Evolutionary conservation across 1,140 invertebrate genomes (phyloP).

Genomic region (Gonatopus flavifemur): DNA sequence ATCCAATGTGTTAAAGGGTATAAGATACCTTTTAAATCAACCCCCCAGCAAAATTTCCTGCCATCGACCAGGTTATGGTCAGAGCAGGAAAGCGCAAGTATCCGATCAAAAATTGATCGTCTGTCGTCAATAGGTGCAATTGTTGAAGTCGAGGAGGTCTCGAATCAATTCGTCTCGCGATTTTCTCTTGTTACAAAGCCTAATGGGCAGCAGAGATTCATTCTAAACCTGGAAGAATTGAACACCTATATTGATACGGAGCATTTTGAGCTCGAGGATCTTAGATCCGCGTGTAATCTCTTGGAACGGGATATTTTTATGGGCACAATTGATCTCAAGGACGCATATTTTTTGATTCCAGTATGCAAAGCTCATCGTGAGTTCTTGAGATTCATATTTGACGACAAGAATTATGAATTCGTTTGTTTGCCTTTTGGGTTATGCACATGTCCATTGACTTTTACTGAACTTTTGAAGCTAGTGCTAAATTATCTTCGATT

Average conservation of each 20-base stretch:
- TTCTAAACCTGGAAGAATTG: conserved; percentile 4
- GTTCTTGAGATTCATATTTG: neutral
- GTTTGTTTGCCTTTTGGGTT: neutral
- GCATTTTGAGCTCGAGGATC: neutral
- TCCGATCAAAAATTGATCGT: neutral
- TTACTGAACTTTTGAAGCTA: neutral
- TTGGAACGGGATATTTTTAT: neutral
- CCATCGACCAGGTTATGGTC: neutral
- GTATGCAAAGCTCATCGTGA: neutral
- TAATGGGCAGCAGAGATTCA: neutral
- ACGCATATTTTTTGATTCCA: neutral
- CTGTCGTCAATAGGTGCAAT: neutral
- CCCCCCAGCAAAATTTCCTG: neutral
- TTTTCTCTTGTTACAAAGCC: neutral
- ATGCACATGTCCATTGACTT: neutral
- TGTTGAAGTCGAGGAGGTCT: neutral
- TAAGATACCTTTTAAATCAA: neutral
- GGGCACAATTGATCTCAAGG: too few species aligned
- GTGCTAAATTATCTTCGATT: neutral
- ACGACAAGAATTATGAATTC: neutral
- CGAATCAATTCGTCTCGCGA: neutral
- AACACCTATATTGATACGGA: neutral
- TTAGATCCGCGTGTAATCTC: neutral
- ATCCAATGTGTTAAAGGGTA: neutral
- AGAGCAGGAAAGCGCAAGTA: neutral